Percentiles rank a stretch among this genome's conserved stretches.
Conservation (phyloP, 2,797 vertebrate genomes). For the Alosa sapidissima region DNA sequence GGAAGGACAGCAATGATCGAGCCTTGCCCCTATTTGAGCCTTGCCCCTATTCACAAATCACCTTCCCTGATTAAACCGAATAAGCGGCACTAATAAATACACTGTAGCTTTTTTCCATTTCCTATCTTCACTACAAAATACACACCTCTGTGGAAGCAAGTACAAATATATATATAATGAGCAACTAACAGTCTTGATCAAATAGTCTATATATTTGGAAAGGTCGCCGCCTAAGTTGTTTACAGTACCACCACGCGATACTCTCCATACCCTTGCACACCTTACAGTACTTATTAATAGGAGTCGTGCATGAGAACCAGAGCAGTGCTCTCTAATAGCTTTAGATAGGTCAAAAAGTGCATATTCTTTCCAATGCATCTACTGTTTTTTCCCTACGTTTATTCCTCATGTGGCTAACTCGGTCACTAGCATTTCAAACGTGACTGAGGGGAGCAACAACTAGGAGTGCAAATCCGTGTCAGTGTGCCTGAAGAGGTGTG, state of each 20-base stretch:
- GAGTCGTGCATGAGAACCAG: slow-evolving; percentile 27
- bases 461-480: neutral
- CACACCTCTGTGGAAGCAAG: slow-evolving; percentile 56
- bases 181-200: slow-evolving; percentile 68
- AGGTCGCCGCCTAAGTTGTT: slow-evolving; percentile 63
- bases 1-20: slow-evolving; percentile 17
- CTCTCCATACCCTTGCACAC: slow-evolving; percentile 23
- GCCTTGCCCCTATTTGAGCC: slow-evolving; percentile 2
- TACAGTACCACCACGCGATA: slow-evolving; percentile 38
- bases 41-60: slow-evolving; percentile 26
- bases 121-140: slow-evolving; percentile 65
- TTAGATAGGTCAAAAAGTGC: slow-evolving; percentile 38
- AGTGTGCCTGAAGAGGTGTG: neutral
- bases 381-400: neutral
- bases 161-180: slow-evolving; percentile 70
- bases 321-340: neutral
- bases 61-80: slow-evolving; percentile 49
- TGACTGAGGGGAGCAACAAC: neutral
- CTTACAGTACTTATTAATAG: slow-evolving; percentile 29
- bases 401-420: slow-evolving; percentile 9
- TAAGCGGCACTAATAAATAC: slow-evolving; percentile 61
- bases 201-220: slow-evolving; percentile 34
- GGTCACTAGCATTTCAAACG: neutral
- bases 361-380: slow-evolving; percentile 30
- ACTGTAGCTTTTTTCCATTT: slow-evolving; percentile 42